Conservation (phyloP, 1,140 invertebrate species). For the Dinothrombium tinctorium region DNA sequence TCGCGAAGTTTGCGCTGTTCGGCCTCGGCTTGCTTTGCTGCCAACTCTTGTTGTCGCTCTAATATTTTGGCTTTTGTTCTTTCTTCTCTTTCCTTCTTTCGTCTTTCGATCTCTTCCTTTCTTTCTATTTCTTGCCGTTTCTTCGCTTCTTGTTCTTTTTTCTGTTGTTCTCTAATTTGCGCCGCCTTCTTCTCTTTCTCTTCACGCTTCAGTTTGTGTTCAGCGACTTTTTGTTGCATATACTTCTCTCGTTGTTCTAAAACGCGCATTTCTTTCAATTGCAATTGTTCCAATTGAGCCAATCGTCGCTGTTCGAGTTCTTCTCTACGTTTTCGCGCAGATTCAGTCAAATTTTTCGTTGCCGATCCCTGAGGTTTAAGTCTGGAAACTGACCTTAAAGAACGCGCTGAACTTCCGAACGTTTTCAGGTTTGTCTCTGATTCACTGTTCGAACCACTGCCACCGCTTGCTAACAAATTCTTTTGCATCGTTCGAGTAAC, state of each 20-base stretch:
- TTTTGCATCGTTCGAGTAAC: no score
- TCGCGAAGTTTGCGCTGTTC: background rate
- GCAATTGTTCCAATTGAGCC: background rate
- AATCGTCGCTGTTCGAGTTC: background rate
- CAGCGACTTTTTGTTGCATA: background rate
- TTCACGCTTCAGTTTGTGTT: background rate
- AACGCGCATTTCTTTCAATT: background rate
- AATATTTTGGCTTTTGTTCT: background rate
- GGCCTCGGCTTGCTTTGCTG: background rate
- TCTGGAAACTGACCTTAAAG: no score
- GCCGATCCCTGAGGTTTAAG: no score
- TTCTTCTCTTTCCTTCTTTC: conserved; percentile 2
- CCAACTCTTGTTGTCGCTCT: background rate
- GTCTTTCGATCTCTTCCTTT: background rate
- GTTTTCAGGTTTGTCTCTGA: no score
- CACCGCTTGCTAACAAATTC: no score
- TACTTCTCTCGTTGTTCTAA: background rate
- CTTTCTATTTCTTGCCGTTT: background rate
- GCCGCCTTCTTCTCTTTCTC: background rate
- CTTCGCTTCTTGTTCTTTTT: background rate
- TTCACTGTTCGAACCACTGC: no score
- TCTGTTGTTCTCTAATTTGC: background rate
- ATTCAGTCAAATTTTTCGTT: background rate
- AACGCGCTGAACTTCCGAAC: no score
- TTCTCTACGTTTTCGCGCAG: background rate